These are phyloP conservation scores for Plotosus lineatus DNA, from an alignment of 2,113 vertebrate genomes.

Conservation along the genomic window DNA sequence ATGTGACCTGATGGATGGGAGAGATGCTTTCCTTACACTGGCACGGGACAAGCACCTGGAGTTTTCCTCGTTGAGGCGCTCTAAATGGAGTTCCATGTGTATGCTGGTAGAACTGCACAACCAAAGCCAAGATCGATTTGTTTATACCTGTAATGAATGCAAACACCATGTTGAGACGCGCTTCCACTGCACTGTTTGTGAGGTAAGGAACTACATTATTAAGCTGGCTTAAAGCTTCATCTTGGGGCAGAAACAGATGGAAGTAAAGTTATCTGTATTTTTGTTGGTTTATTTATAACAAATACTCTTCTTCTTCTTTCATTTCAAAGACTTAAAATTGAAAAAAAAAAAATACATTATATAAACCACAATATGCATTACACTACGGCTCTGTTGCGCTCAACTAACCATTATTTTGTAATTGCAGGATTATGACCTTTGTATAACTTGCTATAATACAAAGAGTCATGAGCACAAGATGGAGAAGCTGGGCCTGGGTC, in stretches of 20 bases:
- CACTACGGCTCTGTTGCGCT: not conserved
- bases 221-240: not conserved
- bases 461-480: constrained; percentile 98
- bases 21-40: constrained; percentile 95
- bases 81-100: constrained; percentile 97
- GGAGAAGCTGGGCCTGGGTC: constrained; percentile 94
- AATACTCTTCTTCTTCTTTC: too few relatives aligned
- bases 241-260: not conserved
- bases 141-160: constrained; percentile 98
- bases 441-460: constrained; percentile 95
- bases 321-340: too few relatives aligned
- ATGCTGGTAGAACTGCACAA: constrained; percentile 98
- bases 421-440: constrained; percentile 92
- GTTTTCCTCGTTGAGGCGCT: constrained; percentile 90
- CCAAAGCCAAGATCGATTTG: constrained; percentile 97
- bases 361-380: not conserved
- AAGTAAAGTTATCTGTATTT: not conserved
- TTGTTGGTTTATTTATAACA: not conserved
- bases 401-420: not conserved
- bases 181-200: constrained; percentile 97
- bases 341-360: not conserved
- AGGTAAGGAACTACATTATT: constrained; percentile 78
- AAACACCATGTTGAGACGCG: constrained; percentile 98
- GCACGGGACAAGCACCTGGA: constrained; percentile 97
- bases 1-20: constrained; percentile 96